A percentile compares a stretch with the other conserved stretches of the same genome.
Conservation (phyloP, 2,888 invertebrate species). For the Cantharis rustica region DNA sequence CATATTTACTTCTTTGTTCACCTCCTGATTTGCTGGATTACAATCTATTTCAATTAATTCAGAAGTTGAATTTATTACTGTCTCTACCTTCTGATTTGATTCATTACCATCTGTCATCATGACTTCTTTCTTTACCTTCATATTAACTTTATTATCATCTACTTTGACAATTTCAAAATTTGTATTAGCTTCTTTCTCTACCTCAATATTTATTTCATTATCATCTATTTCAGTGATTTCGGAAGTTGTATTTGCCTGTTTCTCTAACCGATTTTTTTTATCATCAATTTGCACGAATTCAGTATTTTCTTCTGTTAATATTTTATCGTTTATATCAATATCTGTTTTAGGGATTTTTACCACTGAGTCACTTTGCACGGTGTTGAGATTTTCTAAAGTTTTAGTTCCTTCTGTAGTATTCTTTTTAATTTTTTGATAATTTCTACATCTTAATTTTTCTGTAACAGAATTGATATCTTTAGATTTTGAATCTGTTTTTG, state of each 20-base stretch:
- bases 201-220: not conserved
- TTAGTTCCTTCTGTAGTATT: not conserved
- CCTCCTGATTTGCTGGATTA: too few relatives aligned
- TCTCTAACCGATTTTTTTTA: not conserved
- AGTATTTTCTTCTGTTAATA: not conserved
- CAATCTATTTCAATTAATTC: too few relatives aligned
- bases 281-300: not conserved
- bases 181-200: not conserved
- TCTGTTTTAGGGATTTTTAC: not conserved
- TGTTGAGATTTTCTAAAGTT: not conserved
- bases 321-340: not conserved
- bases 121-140: not conserved
- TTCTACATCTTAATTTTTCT: conserved; percentile 12
- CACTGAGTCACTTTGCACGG: too few relatives aligned
- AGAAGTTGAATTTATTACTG: too few relatives aligned
- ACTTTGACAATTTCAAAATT: not conserved
- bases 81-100: too few relatives aligned
- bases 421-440: not conserved
- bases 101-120: too few relatives aligned
- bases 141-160: not conserved
- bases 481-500: not conserved
- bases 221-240: not conserved
- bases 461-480: conserved; percentile 9
- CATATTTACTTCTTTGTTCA: too few relatives aligned
- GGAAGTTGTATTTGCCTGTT: not conserved